These are phyloP conservation scores for Campoplex capitator DNA, from an alignment of 2,888 invertebrate species.

Conservation along the genomic window DNA sequence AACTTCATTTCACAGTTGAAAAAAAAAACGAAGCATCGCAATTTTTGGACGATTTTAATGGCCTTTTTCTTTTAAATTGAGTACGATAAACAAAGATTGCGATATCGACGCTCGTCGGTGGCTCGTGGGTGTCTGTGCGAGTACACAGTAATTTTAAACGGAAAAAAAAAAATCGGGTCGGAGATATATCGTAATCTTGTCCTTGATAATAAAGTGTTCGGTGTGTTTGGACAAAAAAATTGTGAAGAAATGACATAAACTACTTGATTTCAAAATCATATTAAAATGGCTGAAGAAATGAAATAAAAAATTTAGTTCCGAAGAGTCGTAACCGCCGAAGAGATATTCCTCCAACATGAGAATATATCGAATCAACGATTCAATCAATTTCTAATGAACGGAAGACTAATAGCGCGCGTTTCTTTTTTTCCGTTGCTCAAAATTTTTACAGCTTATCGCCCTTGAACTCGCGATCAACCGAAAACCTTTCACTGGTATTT, in stretches of 20 bases:
- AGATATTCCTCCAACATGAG: background rate
- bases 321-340: background rate
- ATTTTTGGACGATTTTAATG: background rate
- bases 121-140: background rate
- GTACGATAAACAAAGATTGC: conserved; percentile 12
- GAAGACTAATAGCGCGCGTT: background rate
- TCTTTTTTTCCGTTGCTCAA: background rate
- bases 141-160: background rate
- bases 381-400: background rate
- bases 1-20: background rate
- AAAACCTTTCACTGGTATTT: conserved; percentile 2
- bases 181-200: conserved; percentile 21
- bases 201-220: conserved; percentile 23
- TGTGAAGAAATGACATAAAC: background rate
- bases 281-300: background rate
- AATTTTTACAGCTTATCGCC: conserved; percentile 1
- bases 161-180: background rate
- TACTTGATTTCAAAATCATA: background rate
- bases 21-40: background rate
- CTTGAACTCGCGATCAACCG: background rate
- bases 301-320: background rate
- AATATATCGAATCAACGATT: background rate
- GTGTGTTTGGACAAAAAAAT: background rate
- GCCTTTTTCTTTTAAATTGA: background rate
- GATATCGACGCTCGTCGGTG: background rate